phyloP scores from a whole-genome alignment of 2,888 invertebrate genomes.

The Glyphotaelius pellucidus region DNA sequence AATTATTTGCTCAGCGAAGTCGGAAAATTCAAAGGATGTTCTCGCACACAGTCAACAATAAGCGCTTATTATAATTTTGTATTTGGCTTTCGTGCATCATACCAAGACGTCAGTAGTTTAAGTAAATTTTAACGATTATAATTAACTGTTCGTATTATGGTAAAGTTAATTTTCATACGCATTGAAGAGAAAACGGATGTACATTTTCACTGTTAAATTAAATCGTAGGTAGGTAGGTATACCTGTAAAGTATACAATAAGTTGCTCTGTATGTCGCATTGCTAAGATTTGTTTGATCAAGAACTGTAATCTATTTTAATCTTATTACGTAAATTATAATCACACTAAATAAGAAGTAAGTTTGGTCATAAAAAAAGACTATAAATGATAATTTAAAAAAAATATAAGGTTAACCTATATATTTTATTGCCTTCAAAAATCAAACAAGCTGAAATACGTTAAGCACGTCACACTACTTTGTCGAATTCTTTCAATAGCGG shows the following conservation, averaged over 20 bases:
- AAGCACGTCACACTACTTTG: neutral
- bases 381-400: no score
- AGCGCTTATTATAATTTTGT: neutral
- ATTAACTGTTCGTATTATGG: no score
- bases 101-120: neutral
- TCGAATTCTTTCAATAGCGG: neutral
- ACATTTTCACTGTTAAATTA: neutral
- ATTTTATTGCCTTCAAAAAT: neutral
- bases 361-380: no score
- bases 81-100: neutral
- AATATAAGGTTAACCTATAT: no score
- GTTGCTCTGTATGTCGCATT: no score
- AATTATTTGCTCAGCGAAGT: neutral
- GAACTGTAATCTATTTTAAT: no score
- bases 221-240: neutral
- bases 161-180: neutral
- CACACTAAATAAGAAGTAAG: no score
- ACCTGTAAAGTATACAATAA: neutral
- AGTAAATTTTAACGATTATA: neutral
- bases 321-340: no score
- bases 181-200: no score
- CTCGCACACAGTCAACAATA: neutral
- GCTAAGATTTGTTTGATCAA: no score
- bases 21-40: neutral
- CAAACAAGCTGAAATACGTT: neutral